Conservation (phyloP, 2,888 invertebrate species). For the Antheraea assamensis region DNA sequence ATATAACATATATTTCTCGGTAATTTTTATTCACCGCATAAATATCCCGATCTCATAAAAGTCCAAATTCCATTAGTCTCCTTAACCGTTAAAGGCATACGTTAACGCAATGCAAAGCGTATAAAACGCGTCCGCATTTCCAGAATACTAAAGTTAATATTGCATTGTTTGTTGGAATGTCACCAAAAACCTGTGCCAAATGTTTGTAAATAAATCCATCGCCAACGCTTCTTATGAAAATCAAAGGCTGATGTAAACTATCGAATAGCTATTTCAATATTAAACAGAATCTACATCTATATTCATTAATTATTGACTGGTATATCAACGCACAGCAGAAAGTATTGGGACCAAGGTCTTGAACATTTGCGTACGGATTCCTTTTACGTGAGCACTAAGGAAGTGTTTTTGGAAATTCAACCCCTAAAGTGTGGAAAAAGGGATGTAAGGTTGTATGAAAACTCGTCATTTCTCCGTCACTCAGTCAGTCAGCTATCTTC, state of each 20-base stretch:
- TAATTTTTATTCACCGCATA: neutral
- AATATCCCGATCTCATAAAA: neutral
- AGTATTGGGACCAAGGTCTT: no score
- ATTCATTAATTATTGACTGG: no score
- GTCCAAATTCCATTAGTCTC: slow-evolving; percentile 19
- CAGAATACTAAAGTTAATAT: slow-evolving; percentile 31
- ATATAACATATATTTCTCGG: neutral
- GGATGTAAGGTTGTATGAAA: no score
- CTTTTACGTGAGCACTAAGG: no score
- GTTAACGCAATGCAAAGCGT: slow-evolving; percentile 17
- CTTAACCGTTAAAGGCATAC: slow-evolving; percentile 17
- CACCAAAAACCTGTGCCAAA: slow-evolving; percentile 39
- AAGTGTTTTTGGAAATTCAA: no score
- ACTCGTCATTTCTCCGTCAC: no score
- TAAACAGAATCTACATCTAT: neutral
- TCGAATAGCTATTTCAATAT: neutral
- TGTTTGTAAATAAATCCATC: slow-evolving; percentile 22
- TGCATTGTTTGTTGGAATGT: slow-evolving; percentile 34
- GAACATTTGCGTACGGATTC: no score
- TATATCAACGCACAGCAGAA: no score
- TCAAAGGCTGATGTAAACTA: neutral
- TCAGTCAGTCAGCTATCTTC: no score
- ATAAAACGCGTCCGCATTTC: slow-evolving; percentile 17
- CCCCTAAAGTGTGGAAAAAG: no score
- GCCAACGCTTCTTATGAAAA: neutral